phyloP scores from a whole-genome alignment of 1,140 invertebrate species.

The Papilio aristodemus region DNA sequence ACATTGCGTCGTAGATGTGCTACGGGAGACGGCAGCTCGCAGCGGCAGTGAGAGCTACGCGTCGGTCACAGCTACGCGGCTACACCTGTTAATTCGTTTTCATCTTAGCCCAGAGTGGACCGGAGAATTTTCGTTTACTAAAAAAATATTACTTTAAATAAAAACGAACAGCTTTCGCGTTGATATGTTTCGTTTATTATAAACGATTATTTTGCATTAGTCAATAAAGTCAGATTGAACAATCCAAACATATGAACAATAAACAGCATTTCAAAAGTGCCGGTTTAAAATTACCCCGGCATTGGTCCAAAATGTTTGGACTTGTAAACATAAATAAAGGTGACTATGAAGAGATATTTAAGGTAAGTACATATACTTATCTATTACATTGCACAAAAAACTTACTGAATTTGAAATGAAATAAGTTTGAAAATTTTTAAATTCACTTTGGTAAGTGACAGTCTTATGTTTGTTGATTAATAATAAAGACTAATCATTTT shows the following conservation, averaged over 20 bases:
- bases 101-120: not conserved
- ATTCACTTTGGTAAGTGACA: too few relatives aligned
- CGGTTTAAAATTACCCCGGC: slow-evolving; percentile 76
- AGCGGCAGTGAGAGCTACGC: slow-evolving; percentile 21
- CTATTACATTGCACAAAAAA: not conserved
- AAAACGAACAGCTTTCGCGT: not conserved
- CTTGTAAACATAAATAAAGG: slow-evolving; percentile 62
- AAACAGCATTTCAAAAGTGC: slow-evolving; percentile 66
- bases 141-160: not conserved
- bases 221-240: not conserved
- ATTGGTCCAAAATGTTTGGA: slow-evolving; percentile 81
- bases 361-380: slow-evolving; percentile 45
- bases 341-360: slow-evolving; percentile 54
- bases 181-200: not conserved
- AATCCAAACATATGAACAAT: slow-evolving; percentile 46
- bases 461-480: too few relatives aligned
- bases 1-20: slow-evolving; percentile 8
- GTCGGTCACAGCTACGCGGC: slow-evolving; percentile 8
- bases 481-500: too few relatives aligned
- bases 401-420: too few relatives aligned
- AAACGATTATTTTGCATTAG: not conserved
- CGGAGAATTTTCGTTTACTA: too few relatives aligned
- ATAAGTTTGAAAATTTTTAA: too few relatives aligned
- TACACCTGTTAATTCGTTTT: slow-evolving; percentile 19
- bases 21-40: slow-evolving; percentile 14